Evolutionary conservation across 2,797 vertebrate genomes (phyloP), one percentile per base, ranked within the genome.

Genomic region (Sciaenops ocellatus): DNA sequence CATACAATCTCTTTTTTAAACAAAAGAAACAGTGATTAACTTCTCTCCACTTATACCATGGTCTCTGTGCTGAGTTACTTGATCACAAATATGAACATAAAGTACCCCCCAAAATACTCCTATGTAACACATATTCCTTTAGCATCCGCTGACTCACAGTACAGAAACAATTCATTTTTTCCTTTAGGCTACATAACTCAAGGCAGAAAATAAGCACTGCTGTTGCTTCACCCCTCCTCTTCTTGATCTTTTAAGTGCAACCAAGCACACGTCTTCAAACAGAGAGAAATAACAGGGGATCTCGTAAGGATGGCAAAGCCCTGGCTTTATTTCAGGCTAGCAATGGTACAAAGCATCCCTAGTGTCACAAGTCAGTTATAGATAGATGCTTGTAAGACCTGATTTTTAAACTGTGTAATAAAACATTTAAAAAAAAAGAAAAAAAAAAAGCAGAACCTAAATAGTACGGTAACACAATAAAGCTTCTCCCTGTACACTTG

Each of bases 111-210:
- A 46, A 46, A 86, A 89, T 82, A 90, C 90, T 94, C 93, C 92
- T 92, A 94, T 94, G 94, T 94, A 93, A 94, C 93, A 93, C 82
- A 85, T 89, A 91, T 90, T 94, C 93, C 92, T 93, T 92, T 93
- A 92, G 87, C 84, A 92, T 94, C 91, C 88, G 68, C 88, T 85
- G 84, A 93, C 90, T 94, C 94, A 94, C 94, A 93, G 93, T 93
- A 94, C 85, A 93, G 79, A 90, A 90, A 90, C 61, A 82, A 70
- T 77, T 85, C 18, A 30, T 72, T 70, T 85, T 78, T 84, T 90
- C 69, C 80, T 87, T 87, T 84, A 90, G 85, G 94, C 93, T 94
- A 93, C 94, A 93, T 93, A 88, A 73, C 71, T 92, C 88, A 92
- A 91, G 87, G 87, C 85, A 92, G 87, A 92, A 91, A 90, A 90